Conservation (phyloP, 2,797 vertebrate species). For the Acipenser ruthenus region DNA sequence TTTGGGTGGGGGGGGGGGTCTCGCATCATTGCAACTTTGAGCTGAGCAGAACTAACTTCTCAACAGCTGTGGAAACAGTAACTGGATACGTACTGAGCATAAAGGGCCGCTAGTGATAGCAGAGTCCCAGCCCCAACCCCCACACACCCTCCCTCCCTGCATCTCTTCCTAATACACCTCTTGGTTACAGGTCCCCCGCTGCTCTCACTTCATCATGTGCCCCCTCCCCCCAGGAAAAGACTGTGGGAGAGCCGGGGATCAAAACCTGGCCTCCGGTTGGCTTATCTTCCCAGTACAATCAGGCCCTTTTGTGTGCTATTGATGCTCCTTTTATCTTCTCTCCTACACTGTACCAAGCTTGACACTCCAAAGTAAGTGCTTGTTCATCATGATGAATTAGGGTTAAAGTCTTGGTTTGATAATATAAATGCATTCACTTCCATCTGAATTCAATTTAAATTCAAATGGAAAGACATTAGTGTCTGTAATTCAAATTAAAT, state of each 20-base stretch:
- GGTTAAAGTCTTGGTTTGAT: too few species aligned
- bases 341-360: not conserved
- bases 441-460: too few species aligned
- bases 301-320: not conserved
- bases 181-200: not conserved
- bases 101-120: constrained; percentile 6
- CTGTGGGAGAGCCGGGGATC: not conserved
- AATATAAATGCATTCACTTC: too few species aligned
- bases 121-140: constrained; percentile 29
- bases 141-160: not conserved
- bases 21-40: constrained; percentile 9
- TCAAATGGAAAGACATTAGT: too few species aligned
- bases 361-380: not conserved
- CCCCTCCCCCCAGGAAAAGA: not conserved
- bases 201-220: not conserved
- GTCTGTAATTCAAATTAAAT: too few species aligned
- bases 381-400: too few species aligned
- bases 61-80: constrained; percentile 68
- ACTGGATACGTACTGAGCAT: constrained; percentile 36
- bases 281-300: not conserved
- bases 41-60: constrained; percentile 47
- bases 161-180: not conserved
- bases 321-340: not conserved
- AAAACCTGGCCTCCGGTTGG: not conserved
- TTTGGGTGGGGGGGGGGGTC: not conserved